These are phyloP conservation scores for Ameiurus melas DNA, from an alignment of 2,113 vertebrate genomes.

Conservation along the genomic window DNA sequence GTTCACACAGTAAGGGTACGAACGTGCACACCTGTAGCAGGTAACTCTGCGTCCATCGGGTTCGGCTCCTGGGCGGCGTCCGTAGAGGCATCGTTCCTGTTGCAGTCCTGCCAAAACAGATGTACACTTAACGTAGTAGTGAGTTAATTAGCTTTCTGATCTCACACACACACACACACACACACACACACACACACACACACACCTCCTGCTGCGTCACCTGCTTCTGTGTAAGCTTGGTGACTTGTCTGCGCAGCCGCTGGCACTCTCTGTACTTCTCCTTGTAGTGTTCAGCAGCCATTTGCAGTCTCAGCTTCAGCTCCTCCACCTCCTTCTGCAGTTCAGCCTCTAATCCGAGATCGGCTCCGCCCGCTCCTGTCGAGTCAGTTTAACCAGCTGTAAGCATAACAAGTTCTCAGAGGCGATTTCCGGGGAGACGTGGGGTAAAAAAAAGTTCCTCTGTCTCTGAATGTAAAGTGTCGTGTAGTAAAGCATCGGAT, in stretches of 20 bases:
- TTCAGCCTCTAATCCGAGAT: slow-evolving; percentile 82
- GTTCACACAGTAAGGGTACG: background rate
- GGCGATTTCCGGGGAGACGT: background rate
- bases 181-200: slow-evolving; percentile 33
- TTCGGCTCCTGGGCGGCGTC: slow-evolving; percentile 63
- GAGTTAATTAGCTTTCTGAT: background rate
- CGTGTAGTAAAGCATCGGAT: background rate
- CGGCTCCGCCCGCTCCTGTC: slow-evolving; percentile 59
- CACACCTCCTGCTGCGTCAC: slow-evolving; percentile 75
- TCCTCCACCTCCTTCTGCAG: slow-evolving; percentile 97
- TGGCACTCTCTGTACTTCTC: slow-evolving; percentile 98
- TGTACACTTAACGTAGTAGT: background rate
- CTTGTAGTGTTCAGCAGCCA: slow-evolving; percentile 98
- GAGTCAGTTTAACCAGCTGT: slow-evolving; percentile 62
- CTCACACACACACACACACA: background rate
- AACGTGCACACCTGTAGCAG: slow-evolving; percentile 60
- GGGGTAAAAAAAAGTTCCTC: background rate
- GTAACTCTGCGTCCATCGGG: slow-evolving; percentile 65
- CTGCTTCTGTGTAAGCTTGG: slow-evolving; percentile 74
- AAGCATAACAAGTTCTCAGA: background rate
- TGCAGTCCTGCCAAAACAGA: slow-evolving; percentile 65
- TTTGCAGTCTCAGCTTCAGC: slow-evolving; percentile 93
- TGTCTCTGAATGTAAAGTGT: background rate
- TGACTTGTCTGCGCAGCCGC: slow-evolving; percentile 91
- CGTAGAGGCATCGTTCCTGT: slow-evolving; percentile 67